Evolutionary conservation across 2,888 invertebrate genomes (phyloP), one percentile per base, ranked within the genome.

Genomic region (Cosmia pyralina): DNA sequence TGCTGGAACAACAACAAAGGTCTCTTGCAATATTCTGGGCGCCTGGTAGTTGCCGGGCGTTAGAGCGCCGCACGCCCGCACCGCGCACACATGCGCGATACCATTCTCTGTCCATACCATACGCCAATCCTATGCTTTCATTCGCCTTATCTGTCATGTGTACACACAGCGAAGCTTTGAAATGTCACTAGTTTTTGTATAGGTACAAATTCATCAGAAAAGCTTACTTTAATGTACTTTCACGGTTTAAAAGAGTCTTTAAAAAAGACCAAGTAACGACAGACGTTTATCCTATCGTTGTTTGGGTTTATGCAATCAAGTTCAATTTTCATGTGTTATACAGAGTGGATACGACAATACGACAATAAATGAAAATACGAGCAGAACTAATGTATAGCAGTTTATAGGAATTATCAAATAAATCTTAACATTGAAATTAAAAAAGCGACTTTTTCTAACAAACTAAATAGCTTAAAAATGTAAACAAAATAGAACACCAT

Each of bases 21-120:
- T 64, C 92, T 92, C 89, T 79, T 84, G 15, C 17, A 15, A 38
- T 34, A 64, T 86, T 86, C 88, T 95, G 90, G 2, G 80, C 75
- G 91, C 95, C 95, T 95, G 93, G 95, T 96, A 94, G 86, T 93
- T 93, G 93, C 93, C 94, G 94, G 95, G 94, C 92, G 92, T 82
- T 88, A 88, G 91, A 93, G 92, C 94, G 90, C 94, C 95, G 96
- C 94, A 95, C 94, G 94, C 93, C 94, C 93, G 91, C 92, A 93
- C 94, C 93, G 94, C 94, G 93, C 95, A 94, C 94, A 95, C 95
- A 94, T 94, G 94, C 95, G 95, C 94, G 93, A 71, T 92, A 85
- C 88, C 88, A 88, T 75, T 76, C 67, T 72, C 64, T 80, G 76
- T 85, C 63, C 69, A 70, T 82, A 85, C 83, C 69, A 70, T 82